phyloP scores from a whole-genome alignment of 2,797 vertebrate species.

The Sebastes cheni region DNA sequence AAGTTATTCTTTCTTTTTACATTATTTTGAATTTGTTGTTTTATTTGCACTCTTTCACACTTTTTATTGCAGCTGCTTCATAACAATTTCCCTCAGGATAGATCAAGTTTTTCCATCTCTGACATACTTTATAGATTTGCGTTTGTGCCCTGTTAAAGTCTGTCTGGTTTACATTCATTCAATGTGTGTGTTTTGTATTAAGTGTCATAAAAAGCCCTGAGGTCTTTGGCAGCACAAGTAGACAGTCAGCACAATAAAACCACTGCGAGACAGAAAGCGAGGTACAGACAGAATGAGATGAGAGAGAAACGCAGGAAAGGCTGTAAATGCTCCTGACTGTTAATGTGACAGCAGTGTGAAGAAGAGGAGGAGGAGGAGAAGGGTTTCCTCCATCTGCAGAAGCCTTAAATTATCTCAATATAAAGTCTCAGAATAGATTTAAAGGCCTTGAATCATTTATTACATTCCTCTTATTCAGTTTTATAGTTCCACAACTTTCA shows the following conservation, averaged over 20 bases:
- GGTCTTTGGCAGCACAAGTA: background rate
- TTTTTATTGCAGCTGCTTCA: background rate
- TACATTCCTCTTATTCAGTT: background rate
- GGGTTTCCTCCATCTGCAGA: constrained; percentile 1
- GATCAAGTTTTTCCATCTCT: background rate
- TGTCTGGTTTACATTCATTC: background rate
- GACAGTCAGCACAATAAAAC: background rate
- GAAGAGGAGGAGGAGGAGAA: background rate
- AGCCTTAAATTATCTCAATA: constrained; percentile 25
- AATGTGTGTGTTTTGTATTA: background rate
- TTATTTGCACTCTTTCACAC: background rate
- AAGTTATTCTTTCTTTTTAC: background rate
- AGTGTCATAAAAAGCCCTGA: background rate
- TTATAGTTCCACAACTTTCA: background rate
- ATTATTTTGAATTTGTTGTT: background rate
- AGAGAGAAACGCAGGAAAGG: background rate
- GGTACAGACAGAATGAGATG: background rate
- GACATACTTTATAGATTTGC: background rate
- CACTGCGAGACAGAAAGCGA: background rate
- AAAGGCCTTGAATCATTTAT: constrained; percentile 22
- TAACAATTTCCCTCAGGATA: background rate
- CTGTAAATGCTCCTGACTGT: background rate
- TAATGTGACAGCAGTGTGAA: background rate
- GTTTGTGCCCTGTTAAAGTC: background rate
- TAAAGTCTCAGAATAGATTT: constrained; percentile 15